Conservation (phyloP, 2,888 invertebrate species). For the Hyposoter dolosus region DNA sequence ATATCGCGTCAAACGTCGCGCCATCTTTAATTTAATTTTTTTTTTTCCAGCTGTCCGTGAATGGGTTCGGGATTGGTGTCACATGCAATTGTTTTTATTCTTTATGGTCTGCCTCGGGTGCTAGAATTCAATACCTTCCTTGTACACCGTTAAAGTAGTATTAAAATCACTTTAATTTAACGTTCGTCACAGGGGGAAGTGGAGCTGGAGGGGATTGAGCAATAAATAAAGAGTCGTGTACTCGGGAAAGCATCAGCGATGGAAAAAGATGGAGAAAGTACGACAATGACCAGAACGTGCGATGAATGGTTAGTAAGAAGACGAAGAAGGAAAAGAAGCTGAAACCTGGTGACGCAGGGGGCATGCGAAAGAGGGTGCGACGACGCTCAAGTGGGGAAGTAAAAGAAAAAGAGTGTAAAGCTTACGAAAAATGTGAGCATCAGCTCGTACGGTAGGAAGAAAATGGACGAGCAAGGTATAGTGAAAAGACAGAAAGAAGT, state of each 20-base stretch:
- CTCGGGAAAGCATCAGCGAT: constrained; percentile 1
- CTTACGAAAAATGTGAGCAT: constrained; percentile 63
- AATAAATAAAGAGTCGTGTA: constrained; percentile 35
- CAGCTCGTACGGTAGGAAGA: constrained; percentile 49
- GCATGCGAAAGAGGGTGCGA: constrained; percentile 22
- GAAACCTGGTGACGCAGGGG: constrained; percentile 15
- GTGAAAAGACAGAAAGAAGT: constrained; percentile 54
- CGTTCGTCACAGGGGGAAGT: background rate
- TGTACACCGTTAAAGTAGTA: background rate
- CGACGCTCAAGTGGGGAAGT: constrained; percentile 33
- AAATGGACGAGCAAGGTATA: constrained; percentile 54
- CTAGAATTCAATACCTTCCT: background rate
- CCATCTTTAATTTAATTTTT: constrained; percentile 42
- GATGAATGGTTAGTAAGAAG: constrained; percentile 56
- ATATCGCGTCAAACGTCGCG: background rate
- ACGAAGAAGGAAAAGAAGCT: constrained; percentile 25
- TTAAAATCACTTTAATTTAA: constrained; percentile 24
- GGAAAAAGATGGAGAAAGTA: constrained; percentile 39
- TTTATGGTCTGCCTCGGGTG: background rate
- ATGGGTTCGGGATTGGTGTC: background rate
- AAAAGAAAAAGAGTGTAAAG: constrained; percentile 39
- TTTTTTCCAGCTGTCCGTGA: background rate
- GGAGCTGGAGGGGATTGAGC: background rate
- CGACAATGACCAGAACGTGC: constrained; percentile 51
- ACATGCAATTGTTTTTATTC: constrained; percentile 1